A percentile compares a stretch with the other conserved stretches of the same genome.
Evolutionary conservation across 1,140 invertebrate species (phyloP).

Genomic region (Tachypleus tridentatus): DNA sequence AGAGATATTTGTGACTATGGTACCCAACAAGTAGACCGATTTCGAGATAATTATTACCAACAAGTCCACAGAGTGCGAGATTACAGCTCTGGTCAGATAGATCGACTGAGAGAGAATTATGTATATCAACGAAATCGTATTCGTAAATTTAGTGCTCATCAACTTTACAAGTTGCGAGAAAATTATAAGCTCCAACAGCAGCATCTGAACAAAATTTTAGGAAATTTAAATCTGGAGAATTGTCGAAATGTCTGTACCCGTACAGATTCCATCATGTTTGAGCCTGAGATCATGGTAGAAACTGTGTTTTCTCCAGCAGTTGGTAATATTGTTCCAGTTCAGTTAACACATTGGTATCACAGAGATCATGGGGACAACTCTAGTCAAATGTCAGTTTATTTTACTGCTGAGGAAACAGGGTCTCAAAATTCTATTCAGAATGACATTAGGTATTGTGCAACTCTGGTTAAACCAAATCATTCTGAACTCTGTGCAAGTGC

Average conservation of each 20-base stretch:
- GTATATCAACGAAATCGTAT: constrained; percentile 88
- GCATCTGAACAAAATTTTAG: constrained; percentile 82
- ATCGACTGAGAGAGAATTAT: constrained; percentile 87
- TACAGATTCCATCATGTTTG: constrained; percentile 51
- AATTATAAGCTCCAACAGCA: constrained; percentile 92
- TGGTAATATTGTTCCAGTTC: too few species aligned
- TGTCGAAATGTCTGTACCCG: constrained; percentile 65
- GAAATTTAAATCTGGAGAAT: constrained; percentile 88
- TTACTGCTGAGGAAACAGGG: constrained; percentile 16
- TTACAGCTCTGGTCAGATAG: constrained; percentile 75
- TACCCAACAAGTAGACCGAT: constrained; percentile 60
- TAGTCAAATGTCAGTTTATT: constrained; percentile 19
- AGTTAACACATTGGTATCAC: too few species aligned
- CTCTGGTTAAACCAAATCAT: too few species aligned
- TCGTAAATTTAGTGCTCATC: constrained; percentile 83
- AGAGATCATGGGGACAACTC: too few species aligned
- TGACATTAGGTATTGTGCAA: too few species aligned
- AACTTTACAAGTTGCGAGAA: constrained; percentile 72
- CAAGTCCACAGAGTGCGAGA: constrained; percentile 56
- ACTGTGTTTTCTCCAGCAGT: neutral
- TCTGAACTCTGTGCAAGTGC: too few species aligned
- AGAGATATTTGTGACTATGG: constrained; percentile 82
- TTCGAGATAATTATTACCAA: constrained; percentile 66
- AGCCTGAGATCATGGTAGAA: constrained; percentile 37
- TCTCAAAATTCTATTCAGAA: constrained; percentile 5